Conservation (phyloP, 2,888 invertebrate species). For the Sipunculus nudus region DNA sequence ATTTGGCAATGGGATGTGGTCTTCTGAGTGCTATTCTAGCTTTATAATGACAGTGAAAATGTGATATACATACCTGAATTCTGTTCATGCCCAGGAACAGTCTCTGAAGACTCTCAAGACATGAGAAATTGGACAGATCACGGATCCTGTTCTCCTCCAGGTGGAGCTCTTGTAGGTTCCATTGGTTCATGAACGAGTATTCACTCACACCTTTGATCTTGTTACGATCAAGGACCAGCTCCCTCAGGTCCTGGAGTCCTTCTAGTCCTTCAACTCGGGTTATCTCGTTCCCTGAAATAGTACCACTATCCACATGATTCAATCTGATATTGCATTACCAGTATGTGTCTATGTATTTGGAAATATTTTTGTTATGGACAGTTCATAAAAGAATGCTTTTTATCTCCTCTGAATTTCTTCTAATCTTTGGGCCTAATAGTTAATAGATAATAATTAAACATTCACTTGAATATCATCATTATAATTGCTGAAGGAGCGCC, state of each 20-base stretch:
- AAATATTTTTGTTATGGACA: too few species aligned
- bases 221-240: conserved; percentile 66
- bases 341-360: too few species aligned
- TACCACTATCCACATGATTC: not conserved
- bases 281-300: conserved; percentile 64
- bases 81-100: conserved; percentile 66
- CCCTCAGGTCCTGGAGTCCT: conserved; percentile 60
- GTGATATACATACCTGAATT: conserved; percentile 51
- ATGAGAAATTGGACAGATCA: conserved; percentile 55
- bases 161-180: conserved; percentile 65
- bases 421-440: too few species aligned
- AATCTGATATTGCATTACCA: too few species aligned
- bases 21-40: too few species aligned
- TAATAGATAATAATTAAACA: too few species aligned
- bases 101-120: conserved; percentile 60
- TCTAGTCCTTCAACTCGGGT: conserved; percentile 63
- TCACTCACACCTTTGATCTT: conserved; percentile 62
- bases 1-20: too few species aligned
- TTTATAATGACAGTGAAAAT: too few species aligned
- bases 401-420: too few species aligned
- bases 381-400: too few species aligned
- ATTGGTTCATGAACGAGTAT: conserved; percentile 60
- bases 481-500: too few species aligned
- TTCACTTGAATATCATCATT: too few species aligned
- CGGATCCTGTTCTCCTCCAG: conserved; percentile 65